phyloP scores from a whole-genome alignment of 92 coral and sea anemone species.

The Virgularia gustaviana region DNA sequence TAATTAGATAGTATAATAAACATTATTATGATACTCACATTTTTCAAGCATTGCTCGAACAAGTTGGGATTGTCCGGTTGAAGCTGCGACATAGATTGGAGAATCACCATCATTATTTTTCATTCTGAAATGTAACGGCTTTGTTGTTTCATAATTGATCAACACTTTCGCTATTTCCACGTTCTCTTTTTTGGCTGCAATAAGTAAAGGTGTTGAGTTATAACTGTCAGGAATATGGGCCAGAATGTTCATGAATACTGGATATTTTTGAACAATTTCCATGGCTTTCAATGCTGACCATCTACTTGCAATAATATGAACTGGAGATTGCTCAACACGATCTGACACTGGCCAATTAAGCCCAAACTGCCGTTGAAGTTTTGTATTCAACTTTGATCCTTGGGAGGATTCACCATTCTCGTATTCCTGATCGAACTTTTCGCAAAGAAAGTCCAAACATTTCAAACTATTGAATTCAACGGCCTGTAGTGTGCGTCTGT shows the following conservation, averaged over 20 bases:
- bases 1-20: no score
- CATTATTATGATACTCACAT: slow-evolving; percentile 3
- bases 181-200: not conserved
- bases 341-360: no score
- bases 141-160: not conserved
- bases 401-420: no score
- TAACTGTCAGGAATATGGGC: not conserved
- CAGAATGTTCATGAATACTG: not conserved
- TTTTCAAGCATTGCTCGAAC: not conserved
- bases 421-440: no score
- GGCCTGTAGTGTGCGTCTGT: no score
- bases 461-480: no score
- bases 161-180: not conserved
- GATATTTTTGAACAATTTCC: not conserved
- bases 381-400: no score
- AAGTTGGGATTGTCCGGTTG: not conserved
- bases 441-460: no score
- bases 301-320: no score
- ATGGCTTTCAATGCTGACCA: no score
- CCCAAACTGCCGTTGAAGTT: no score
- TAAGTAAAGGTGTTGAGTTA: not conserved
- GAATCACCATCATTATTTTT: not conserved
- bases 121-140: not conserved
- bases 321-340: no score
- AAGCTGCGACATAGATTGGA: not conserved